Evolutionary conservation across 2,888 invertebrate species (phyloP).

Genomic region (Trichopria drosophilae): DNA sequence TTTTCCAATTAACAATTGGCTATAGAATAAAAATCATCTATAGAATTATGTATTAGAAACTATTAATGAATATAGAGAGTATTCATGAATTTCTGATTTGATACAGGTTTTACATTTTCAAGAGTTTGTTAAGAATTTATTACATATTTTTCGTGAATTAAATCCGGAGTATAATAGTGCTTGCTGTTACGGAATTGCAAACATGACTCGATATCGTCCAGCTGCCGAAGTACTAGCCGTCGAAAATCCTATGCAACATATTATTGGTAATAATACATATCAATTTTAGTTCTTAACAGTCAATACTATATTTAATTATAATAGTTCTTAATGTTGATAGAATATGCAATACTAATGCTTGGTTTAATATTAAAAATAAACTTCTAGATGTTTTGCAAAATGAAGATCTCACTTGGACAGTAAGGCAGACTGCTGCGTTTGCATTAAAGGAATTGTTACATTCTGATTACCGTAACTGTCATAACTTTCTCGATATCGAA

Average conservation of each 20-base stretch:
- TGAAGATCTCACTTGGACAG: conserved; percentile 37
- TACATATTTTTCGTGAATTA: conserved; percentile 31
- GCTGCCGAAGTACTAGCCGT: conserved; percentile 43
- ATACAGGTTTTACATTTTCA: conserved; percentile 41
- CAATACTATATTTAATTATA: not conserved
- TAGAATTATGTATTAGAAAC: too few species aligned
- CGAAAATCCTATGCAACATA: conserved; percentile 31
- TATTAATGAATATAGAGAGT: too few species aligned
- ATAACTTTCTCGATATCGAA: conserved; percentile 35
- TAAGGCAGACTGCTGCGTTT: conserved; percentile 41
- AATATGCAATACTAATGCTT: too few species aligned
- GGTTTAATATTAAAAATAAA: conserved; percentile 4
- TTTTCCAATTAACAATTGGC: too few species aligned
- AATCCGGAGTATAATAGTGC: conserved; percentile 35
- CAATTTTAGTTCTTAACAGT: not conserved
- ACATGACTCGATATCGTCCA: conserved; percentile 41
- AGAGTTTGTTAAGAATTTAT: conserved; percentile 40
- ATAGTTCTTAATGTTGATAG: too few species aligned
- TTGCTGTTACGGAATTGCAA: conserved; percentile 42
- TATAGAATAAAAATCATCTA: too few species aligned
- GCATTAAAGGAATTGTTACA: conserved; percentile 43
- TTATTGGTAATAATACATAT: conserved; percentile 32
- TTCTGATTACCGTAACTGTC: conserved; percentile 38
- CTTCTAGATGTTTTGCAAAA: conserved; percentile 41
- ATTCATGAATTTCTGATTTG: too few species aligned